Evolutionary conservation across 2,888 invertebrate genomes (phyloP), one percentile per base, ranked within the genome.

Genomic region (Parasteatoda lunata): DNA sequence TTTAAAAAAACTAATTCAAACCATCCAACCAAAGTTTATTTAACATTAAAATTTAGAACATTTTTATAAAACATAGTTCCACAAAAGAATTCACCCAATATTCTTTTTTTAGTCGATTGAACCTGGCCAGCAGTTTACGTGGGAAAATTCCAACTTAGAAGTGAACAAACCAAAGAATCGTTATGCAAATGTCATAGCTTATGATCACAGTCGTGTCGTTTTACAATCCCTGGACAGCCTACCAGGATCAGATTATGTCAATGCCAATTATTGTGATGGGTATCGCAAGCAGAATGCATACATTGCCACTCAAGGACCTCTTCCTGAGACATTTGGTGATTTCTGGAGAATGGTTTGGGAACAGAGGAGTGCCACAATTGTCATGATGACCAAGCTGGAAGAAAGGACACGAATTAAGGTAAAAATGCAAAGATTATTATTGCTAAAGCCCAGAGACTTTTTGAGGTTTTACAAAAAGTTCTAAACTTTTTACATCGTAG

Each of bases 271-370:
- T 92, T 98, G 99, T 93, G 99, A 99, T 93, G 99, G 99, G 9
- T 99, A 99, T 92, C 94, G 98, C 79, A 98, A 98, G 92, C 97
- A 98, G 92, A 98, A 98, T 92, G 98, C 98, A 3, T 99, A 99
- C 92, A 97, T 99, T 66, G 99, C 99, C 13, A 99, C 99, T 66
- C 99, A 94, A 93, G 99, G 99, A 47, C 99, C 99, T 6, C 93
- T 99, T 45, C 98, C 97, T 91, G 98, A 99, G 92, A 99, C 99
- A 0, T 97, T 98, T 91, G 95, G 95, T 4, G 99, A 99, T 92
- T 99, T 99, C 93, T 99, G 99, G 99, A 94, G 99, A 89, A 99
- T 99, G 99, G 97, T 98, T 90, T 99, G 99, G 99, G 99, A 99
- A 92, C 94, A 98, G 88, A 94, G 97, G 90, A 96, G 97, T 5